These are phyloP conservation scores for Eristalinus aeneus DNA, from an alignment of 2,888 invertebrate genomes.

Conservation along the genomic window DNA sequence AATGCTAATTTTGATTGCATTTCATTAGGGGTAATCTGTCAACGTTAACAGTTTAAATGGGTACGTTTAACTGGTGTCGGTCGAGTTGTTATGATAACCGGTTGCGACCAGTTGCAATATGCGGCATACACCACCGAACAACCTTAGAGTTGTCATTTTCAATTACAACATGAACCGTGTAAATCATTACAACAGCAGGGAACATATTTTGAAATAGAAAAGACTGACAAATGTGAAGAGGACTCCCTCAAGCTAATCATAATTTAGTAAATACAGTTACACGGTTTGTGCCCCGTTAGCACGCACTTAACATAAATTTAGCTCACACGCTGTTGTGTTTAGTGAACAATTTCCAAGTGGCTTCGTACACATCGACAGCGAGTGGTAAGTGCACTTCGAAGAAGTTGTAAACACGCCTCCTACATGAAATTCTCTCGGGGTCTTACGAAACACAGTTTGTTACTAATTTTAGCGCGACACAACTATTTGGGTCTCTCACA, in stretches of 20 bases:
- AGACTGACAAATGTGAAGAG: neutral
- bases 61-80: neutral
- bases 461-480: neutral
- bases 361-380: neutral
- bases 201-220: neutral
- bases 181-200: neutral
- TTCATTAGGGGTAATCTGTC: neutral
- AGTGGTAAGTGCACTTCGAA: neutral
- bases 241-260: neutral
- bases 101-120: neutral
- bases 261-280: neutral
- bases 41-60: neutral
- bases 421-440: too few relatives aligned
- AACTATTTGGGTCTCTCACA: neutral
- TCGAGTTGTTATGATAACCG: neutral
- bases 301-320: neutral
- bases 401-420: neutral
- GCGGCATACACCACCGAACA: neutral
- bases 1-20: neutral
- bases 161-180: neutral
- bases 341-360: neutral
- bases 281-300: neutral
- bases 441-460: neutral
- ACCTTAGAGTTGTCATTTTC: too few relatives aligned
- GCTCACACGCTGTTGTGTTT: neutral